Evolutionary conservation across 2,888 invertebrate genomes (phyloP).

Genomic region (Serrognathus titanus): DNA sequence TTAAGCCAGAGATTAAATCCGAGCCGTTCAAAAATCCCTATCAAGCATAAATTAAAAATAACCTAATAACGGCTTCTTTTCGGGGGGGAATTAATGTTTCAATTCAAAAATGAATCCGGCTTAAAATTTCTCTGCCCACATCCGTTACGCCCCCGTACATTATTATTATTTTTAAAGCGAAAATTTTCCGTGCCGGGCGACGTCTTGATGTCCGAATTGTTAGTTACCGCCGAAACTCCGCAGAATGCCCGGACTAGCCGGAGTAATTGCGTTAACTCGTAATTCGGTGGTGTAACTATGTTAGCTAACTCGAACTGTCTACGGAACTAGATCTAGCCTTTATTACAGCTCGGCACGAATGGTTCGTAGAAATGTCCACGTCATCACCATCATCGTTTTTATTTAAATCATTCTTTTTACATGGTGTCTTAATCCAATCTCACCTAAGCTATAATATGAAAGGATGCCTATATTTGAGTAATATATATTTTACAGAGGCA

Average conservation of each 20-base stretch:
- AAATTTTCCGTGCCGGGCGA: background rate
- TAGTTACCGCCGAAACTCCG: conserved; percentile 1
- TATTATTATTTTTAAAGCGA: no score
- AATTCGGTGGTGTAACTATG: conserved; percentile 28
- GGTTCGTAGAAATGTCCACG: background rate
- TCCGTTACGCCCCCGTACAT: no score
- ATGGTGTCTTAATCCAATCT: no score
- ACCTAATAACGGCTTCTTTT: conserved; percentile 32
- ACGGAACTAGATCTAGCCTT: conserved; percentile 19
- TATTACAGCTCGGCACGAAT: conserved; percentile 20
- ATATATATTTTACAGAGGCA: no score
- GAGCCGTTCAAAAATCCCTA: conserved; percentile 43
- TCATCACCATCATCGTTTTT: background rate
- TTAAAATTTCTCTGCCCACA: no score
- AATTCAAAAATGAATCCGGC: no score
- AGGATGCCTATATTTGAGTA: no score
- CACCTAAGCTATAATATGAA: no score
- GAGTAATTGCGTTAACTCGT: conserved; percentile 27
- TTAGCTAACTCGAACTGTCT: conserved; percentile 27
- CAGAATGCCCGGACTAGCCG: background rate
- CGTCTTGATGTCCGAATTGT: conserved; percentile 2
- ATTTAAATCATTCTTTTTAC: no score
- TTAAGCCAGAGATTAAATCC: conserved; percentile 43
- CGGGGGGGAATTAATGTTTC: no score
- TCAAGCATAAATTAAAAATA: conserved; percentile 42